Base-by-base conservation (phyloP, 2,797 vertebrate species). In the Adrianichthys oophorus region DNA sequence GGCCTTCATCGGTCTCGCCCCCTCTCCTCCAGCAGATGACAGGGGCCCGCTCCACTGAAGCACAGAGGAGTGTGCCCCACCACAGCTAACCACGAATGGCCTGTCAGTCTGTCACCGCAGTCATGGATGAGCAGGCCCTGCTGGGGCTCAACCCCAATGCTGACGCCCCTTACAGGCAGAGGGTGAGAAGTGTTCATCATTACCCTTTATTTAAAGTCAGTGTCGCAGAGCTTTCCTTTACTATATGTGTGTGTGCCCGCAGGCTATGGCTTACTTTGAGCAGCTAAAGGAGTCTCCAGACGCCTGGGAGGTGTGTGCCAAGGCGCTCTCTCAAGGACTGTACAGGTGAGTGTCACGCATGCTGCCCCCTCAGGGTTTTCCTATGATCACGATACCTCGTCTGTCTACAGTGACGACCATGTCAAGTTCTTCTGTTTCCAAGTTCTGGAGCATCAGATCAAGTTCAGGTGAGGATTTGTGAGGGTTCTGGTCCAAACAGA, bases 341-440 rank as follows among this genome's bases (percentile, higher is more conserved):
- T 98, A 98, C 89, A 96, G 90, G 98, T 99, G 90, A 90, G 80
- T 40, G n/a, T 43, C 13, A 1, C 14, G 17, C 1, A 4, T 14
- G 15, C 52, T 46, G 32, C 37, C 42, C 42, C 44, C 26, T 7
- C 1, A 1, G 1, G 8, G 7, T 29, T 16, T 14, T 7, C 7
- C 4, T 13, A 14, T 4, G 21, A 15, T 23, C 26, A 4, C 4
- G 17, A 12, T 1, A 2, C 2, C 15, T 68, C 19, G 47, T 44
- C 16, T 7, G 17, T 7, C 47, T 77, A 60, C 79, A 99, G 98
- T 64, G 96, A 99, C 59, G 96, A 98, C 89, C 97, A 99, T 49
- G 92, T 99, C 62, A 99, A 99, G 83, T 99, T 99, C 87, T 99
- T 99, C 88, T 99, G 96, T 88, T 98, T 99, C 89, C 97, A 99